Evolutionary conservation across 1,140 invertebrate species (phyloP).

Genomic region (Reticulitermes speratus): DNA sequence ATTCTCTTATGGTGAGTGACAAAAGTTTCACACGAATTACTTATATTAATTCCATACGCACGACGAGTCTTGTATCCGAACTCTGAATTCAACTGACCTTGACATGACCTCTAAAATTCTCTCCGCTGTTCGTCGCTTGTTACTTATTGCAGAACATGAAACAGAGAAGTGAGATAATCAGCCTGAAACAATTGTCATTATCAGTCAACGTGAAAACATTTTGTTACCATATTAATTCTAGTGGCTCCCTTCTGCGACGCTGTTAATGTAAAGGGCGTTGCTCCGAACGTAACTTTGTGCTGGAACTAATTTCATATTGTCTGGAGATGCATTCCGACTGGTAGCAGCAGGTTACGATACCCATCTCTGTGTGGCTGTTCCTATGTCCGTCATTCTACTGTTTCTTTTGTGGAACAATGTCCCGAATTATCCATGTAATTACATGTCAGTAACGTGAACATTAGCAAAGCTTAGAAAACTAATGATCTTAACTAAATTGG

Average conservation of each 20-base stretch:
- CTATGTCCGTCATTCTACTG: slow-evolving; percentile 4
- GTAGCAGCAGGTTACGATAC: neutral
- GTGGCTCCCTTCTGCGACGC: neutral
- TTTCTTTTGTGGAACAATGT: neutral
- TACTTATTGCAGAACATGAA: no score
- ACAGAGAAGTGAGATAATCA: neutral
- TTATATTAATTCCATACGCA: neutral
- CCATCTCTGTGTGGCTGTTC: neutral
- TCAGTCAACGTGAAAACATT: neutral
- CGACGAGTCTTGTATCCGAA: neutral
- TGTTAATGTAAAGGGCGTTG: neutral
- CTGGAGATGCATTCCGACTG: neutral
- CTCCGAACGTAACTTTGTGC: neutral
- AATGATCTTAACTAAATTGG: neutral
- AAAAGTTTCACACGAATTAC: no score
- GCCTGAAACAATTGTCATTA: neutral
- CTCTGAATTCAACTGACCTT: no score
- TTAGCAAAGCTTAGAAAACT: neutral
- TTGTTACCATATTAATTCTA: neutral
- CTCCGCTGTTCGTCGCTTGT: neutral
- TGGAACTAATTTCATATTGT: slow-evolving; percentile 7
- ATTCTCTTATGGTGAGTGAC: no score
- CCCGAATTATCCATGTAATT: neutral
- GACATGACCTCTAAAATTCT: neutral
- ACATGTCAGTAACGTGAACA: neutral